phyloP scores from a whole-genome alignment of 2,797 vertebrate genomes.

The Smutsia temminckii region DNA sequence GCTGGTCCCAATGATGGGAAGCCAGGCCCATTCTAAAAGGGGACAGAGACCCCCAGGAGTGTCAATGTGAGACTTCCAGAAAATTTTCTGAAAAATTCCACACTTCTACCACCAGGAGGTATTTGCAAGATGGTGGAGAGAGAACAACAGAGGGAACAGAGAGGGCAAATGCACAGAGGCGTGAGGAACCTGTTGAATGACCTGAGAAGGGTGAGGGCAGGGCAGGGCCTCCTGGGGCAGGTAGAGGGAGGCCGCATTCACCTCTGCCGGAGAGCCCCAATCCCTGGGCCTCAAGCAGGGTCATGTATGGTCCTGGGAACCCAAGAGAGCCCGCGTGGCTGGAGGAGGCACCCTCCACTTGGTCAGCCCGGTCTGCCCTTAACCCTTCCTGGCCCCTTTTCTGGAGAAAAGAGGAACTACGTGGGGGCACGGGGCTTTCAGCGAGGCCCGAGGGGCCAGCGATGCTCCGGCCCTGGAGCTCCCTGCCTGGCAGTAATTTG shows the following conservation, averaged over 20 bases:
- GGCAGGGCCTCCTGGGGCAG: not conserved
- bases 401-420: not conserved
- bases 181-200: too few relatives aligned
- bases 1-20: not conserved
- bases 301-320: not conserved
- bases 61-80: not conserved
- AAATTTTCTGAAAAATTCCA: not conserved
- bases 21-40: not conserved
- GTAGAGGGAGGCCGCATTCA: not conserved
- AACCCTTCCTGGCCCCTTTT: not conserved
- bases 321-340: not conserved
- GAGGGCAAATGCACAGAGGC: not conserved
- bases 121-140: not conserved
- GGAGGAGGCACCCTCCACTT: not conserved
- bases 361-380: not conserved
- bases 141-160: not conserved
- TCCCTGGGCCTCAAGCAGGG: not conserved
- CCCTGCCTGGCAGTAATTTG: conserved; percentile 55
- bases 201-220: not conserved
- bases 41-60: not conserved
- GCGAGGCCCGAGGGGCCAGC: conserved; percentile 8
- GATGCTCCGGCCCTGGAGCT: not conserved
- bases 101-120: not conserved
- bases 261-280: too few relatives aligned
- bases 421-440: conserved; percentile 25